These are phyloP conservation scores for Phylloscopus whistleri DNA, from an alignment of 2,113 vertebrate genomes.

Conservation along the genomic window DNA sequence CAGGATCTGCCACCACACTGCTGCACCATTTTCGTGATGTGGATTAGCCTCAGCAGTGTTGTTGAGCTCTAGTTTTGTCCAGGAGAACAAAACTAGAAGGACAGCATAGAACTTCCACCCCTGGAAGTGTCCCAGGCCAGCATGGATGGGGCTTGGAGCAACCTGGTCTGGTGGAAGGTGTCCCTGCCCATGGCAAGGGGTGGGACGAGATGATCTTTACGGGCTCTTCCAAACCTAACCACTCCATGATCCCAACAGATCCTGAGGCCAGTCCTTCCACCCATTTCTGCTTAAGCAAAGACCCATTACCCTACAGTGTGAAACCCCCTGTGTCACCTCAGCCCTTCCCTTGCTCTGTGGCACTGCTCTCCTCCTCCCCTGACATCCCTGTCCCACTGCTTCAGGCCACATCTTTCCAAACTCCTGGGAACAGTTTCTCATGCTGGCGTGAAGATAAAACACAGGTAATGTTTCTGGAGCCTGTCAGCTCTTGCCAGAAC, in stretches of 20 bases:
- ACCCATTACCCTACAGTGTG: neutral
- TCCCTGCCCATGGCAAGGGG: neutral
- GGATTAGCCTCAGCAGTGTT: neutral
- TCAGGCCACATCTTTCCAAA: neutral
- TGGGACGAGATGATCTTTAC: neutral
- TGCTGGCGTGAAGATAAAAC: neutral
- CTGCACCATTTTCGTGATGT: neutral
- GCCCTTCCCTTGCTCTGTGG: neutral
- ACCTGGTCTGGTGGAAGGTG: neutral
- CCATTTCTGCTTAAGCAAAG: neutral
- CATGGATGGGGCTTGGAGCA: accelerated
- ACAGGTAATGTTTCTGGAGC: neutral
- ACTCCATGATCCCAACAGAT: neutral
- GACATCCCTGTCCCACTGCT: neutral
- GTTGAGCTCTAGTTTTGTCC: neutral
- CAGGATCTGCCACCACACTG: neutral
- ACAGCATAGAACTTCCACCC: neutral
- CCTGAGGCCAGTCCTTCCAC: neutral
- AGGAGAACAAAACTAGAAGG: neutral
- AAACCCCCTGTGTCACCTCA: neutral
- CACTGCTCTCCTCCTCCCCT: accelerated
- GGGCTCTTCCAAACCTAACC: neutral
- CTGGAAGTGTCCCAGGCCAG: neutral
- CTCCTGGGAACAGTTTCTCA: neutral
- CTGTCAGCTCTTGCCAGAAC: neutral